These are phyloP conservation scores for Poecilia gillii DNA, from an alignment of 2,797 vertebrate species.

Conservation along the genomic window DNA sequence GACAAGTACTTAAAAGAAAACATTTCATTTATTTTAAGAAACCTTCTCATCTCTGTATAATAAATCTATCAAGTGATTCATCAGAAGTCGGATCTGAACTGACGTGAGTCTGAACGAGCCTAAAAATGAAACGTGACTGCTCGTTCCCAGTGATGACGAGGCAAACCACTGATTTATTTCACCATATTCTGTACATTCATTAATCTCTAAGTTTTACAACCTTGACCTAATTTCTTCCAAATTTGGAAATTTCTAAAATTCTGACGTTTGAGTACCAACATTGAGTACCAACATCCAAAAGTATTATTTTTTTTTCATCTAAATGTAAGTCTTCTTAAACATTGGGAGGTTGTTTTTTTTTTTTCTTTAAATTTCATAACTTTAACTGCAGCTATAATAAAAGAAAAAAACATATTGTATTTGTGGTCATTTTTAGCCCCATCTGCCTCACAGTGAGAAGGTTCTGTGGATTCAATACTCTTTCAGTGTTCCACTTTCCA, in stretches of 20 bases:
- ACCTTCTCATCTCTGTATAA: not conserved
- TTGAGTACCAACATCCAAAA: not conserved
- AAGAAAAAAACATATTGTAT: not conserved
- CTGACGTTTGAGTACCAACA: not conserved
- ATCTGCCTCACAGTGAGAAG: not conserved
- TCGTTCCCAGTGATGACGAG: not conserved
- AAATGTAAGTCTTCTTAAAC: not conserved
- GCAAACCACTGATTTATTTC: not conserved
- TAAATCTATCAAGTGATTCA: not conserved
- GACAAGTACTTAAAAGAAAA: not conserved
- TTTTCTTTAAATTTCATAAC: not conserved
- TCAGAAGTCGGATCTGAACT: not conserved
- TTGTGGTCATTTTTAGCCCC: not conserved
- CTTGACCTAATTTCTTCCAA: no score
- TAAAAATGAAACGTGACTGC: not conserved
- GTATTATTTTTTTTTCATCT: not conserved
- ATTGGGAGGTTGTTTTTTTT: not conserved
- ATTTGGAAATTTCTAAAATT: no score
- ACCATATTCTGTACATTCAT: not conserved
- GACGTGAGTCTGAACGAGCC: not conserved
- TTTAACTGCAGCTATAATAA: not conserved
- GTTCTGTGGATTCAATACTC: not conserved
- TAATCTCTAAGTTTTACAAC: not conserved
- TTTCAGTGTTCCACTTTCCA: not conserved
- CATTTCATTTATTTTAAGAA: not conserved